These are phyloP conservation scores for Aurelia aurita DNA, from an alignment of 30 jellyfish, hydroid and myxozoan species.

Conservation along the genomic window DNA sequence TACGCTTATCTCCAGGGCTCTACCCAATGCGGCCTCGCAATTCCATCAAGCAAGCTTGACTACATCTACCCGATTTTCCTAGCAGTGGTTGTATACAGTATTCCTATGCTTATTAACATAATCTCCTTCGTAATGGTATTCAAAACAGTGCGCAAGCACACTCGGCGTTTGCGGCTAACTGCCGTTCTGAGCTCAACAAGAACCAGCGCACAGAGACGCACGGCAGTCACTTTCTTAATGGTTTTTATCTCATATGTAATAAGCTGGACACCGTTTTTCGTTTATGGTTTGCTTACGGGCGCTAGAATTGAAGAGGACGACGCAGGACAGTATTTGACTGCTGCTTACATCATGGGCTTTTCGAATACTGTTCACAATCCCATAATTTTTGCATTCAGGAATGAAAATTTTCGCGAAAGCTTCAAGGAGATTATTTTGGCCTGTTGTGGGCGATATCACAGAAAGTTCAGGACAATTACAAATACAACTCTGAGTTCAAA, in stretches of 20 bases:
- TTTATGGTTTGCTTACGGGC: slow-evolving; percentile 27
- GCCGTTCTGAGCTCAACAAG: slow-evolving; percentile 30
- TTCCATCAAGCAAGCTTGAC: slow-evolving; percentile 4
- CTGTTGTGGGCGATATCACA: slow-evolving; percentile 21
- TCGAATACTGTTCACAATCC: slow-evolving; percentile 68
- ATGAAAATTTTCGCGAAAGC: slow-evolving; percentile 42
- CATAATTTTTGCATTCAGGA: slow-evolving; percentile 61
- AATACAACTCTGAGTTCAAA: slow-evolving; percentile 24
- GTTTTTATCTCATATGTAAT: slow-evolving; percentile 54
- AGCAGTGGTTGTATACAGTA: slow-evolving; percentile 45
- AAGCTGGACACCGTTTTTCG: slow-evolving; percentile 78
- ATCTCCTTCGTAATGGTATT: slow-evolving; percentile 37
- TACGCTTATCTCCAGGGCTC: slow-evolving; percentile 21
- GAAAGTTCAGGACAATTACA: slow-evolving; percentile 51
- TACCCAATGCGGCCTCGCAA: slow-evolving; percentile 62
- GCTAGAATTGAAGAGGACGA: slow-evolving; percentile 40
- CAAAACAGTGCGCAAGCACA: slow-evolving; percentile 61
- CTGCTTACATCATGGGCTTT: slow-evolving; percentile 59
- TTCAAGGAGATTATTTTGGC: slow-evolving; percentile 50
- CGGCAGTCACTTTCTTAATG: slow-evolving; percentile 57
- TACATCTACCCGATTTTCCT: slow-evolving; percentile 60
- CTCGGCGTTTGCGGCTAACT: slow-evolving; percentile 28
- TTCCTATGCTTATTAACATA: slow-evolving; percentile 42
- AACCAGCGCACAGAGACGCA: slow-evolving; percentile 41
- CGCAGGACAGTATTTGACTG: slow-evolving; percentile 63